Percentiles rank a stretch among this genome's conserved stretches.
These are phyloP conservation scores for Sarcophaga variegata DNA, from an alignment of 2,888 invertebrate genomes.

Conservation along the genomic window DNA sequence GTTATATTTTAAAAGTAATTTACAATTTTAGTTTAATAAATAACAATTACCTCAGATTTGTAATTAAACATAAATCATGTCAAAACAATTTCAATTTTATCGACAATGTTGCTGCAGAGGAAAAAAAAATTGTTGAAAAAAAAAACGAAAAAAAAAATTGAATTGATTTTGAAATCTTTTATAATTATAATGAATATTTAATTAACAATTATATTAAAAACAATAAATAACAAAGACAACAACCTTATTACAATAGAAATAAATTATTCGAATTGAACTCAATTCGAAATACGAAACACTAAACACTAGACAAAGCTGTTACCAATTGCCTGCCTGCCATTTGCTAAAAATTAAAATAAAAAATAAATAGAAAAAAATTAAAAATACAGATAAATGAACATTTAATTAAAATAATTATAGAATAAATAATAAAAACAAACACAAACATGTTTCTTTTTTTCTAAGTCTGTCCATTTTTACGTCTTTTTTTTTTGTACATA, in stretches of 20 bases:
- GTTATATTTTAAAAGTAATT: too few relatives aligned
- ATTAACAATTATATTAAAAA: slow-evolving; percentile 48
- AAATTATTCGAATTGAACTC: not conserved
- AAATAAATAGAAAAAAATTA: not conserved
- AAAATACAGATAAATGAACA: slow-evolving; percentile 48
- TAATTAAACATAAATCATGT: slow-evolving; percentile 65
- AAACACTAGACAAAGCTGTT: too few relatives aligned
- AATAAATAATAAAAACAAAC: slow-evolving; percentile 22
- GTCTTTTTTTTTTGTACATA: not conserved
- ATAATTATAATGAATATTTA: slow-evolving; percentile 60
- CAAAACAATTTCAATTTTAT: slow-evolving; percentile 54
- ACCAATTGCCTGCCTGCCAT: too few relatives aligned
- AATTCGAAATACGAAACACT: too few relatives aligned
- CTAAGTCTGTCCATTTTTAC: not conserved
- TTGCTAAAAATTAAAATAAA: not conserved
- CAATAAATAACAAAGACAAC: not conserved
- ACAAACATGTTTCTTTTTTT: slow-evolving; percentile 23
- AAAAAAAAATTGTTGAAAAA: too few relatives aligned
- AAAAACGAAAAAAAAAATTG: not conserved
- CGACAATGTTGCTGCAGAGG: slow-evolving; percentile 15
- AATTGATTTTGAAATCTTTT: not conserved
- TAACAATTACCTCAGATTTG: not conserved
- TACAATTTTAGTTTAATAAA: not conserved
- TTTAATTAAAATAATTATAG: slow-evolving; percentile 68
- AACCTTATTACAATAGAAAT: not conserved